phyloP scores from a whole-genome alignment of 1,140 invertebrate genomes.

The Neelides sp. region DNA sequence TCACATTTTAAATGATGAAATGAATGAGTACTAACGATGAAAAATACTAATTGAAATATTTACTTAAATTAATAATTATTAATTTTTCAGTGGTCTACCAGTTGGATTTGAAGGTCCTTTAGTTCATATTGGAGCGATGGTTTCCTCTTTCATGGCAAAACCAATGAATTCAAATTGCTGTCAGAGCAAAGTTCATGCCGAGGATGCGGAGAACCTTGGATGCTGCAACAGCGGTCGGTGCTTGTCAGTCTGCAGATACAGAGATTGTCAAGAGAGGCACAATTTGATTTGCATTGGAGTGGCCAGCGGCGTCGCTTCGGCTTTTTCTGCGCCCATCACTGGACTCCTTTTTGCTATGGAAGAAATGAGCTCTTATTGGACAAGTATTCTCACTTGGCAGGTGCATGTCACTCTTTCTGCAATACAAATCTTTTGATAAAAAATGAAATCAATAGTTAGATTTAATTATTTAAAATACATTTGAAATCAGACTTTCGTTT shows the following conservation, averaged over 20 bases:
- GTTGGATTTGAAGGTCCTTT: slow-evolving; percentile 40
- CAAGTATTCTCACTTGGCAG: slow-evolving; percentile 38
- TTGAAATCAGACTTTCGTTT: slow-evolving; percentile 41
- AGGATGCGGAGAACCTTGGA: neutral
- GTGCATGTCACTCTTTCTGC: too few relatives aligned
- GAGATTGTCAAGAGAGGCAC: slow-evolving; percentile 37
- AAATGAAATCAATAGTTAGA: too few relatives aligned
- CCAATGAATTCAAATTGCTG: neutral
- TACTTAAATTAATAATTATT: too few relatives aligned
- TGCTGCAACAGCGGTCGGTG: neutral
- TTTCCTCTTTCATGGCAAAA: slow-evolving; percentile 11
- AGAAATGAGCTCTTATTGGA: slow-evolving; percentile 40
- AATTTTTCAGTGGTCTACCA: slow-evolving; percentile 37
- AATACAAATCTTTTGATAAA: too few relatives aligned
- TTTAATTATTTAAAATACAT: too few relatives aligned
- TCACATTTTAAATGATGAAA: too few relatives aligned
- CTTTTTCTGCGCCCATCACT: slow-evolving; percentile 31
- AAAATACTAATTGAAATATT: too few relatives aligned
- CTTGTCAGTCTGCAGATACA: slow-evolving; percentile 34
- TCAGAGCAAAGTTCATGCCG: neutral
- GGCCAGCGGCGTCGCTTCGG: slow-evolving; percentile 30
- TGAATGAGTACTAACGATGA: too few relatives aligned
- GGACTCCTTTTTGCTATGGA: slow-evolving; percentile 32
- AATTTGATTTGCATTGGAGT: slow-evolving; percentile 31
- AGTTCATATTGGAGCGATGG: slow-evolving; percentile 31